These are phyloP conservation scores for Toxostoma redivivum DNA, from an alignment of 2,113 vertebrate species.

Conservation along the genomic window DNA sequence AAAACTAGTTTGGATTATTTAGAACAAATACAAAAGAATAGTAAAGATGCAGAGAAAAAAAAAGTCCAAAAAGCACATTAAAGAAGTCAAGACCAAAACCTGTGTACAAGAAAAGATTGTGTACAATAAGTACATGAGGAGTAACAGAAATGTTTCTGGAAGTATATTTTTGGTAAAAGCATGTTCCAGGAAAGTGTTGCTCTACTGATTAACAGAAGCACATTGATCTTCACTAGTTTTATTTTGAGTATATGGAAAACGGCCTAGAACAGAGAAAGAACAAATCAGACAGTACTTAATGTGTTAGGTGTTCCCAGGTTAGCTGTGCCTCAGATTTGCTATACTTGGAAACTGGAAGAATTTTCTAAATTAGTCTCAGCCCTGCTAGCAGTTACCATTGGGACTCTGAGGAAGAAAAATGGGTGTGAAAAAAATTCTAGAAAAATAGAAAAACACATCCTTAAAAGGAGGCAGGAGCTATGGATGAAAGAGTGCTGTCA, in stretches of 20 bases:
- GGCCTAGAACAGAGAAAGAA: background rate
- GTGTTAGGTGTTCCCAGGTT: background rate
- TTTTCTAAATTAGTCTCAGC: background rate
- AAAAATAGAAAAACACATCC: background rate
- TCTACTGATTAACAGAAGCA: background rate
- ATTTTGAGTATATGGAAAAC: background rate
- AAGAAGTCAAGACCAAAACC: background rate
- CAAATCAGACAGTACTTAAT: background rate
- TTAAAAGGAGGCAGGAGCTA: background rate
- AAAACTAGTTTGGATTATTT: background rate
- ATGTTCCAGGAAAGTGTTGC: background rate
- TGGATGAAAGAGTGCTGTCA: background rate
- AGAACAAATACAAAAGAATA: background rate
- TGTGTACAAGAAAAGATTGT: background rate
- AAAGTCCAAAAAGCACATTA: background rate
- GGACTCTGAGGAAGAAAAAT: background rate
- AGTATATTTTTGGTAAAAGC: background rate
- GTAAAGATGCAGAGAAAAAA: background rate
- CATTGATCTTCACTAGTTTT: background rate
- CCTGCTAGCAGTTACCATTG: background rate
- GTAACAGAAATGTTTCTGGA: background rate
- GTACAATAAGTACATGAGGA: background rate
- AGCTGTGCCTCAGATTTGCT: background rate
- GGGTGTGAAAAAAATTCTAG: background rate
- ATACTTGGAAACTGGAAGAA: background rate